These are phyloP conservation scores for Athalia cordata DNA, from an alignment of 2,888 invertebrate species.

Conservation along the genomic window DNA sequence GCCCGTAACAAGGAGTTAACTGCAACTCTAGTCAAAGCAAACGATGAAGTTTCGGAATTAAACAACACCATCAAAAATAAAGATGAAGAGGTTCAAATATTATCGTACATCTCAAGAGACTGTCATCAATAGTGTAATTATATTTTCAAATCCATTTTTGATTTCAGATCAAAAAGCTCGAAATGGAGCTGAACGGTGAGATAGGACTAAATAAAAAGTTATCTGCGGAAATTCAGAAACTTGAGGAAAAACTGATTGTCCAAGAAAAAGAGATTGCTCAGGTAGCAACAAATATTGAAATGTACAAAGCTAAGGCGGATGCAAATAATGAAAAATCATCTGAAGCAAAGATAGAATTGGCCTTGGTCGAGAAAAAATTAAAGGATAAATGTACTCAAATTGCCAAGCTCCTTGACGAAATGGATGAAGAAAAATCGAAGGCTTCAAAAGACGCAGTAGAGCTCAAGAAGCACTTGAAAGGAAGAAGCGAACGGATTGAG, in stretches of 20 bases:
- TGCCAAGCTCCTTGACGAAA: slow-evolving; percentile 10
- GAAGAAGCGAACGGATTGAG: slow-evolving; percentile 17
- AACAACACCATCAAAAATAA: slow-evolving; percentile 44
- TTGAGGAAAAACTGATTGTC: slow-evolving; percentile 38
- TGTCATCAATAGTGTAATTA: background rate
- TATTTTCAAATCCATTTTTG: background rate
- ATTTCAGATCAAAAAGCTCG: background rate
- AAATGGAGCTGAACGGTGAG: background rate
- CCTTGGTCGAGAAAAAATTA: slow-evolving; percentile 45
- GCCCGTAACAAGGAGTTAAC: slow-evolving; percentile 38
- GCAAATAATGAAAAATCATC: slow-evolving; percentile 37
- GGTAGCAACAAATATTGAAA: background rate
- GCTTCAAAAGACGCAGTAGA: slow-evolving; percentile 13
- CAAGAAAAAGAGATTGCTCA: slow-evolving; percentile 30
- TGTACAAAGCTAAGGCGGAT: slow-evolving; percentile 35
- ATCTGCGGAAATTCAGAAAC: slow-evolving; percentile 33
- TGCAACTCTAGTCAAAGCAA: slow-evolving; percentile 40
- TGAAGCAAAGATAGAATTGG: slow-evolving; percentile 45
- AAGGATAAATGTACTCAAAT: slow-evolving; percentile 44
- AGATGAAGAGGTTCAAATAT: slow-evolving; percentile 20
- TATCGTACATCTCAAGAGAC: background rate
- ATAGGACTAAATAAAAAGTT: background rate
- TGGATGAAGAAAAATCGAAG: slow-evolving; percentile 11
- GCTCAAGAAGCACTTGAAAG: slow-evolving; percentile 39
- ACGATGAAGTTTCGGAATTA: slow-evolving; percentile 27